Evolutionary conservation across 2,113 vertebrate genomes (phyloP), one percentile per base, ranked within the genome.

Genomic region (Petaurus breviceps): DNA sequence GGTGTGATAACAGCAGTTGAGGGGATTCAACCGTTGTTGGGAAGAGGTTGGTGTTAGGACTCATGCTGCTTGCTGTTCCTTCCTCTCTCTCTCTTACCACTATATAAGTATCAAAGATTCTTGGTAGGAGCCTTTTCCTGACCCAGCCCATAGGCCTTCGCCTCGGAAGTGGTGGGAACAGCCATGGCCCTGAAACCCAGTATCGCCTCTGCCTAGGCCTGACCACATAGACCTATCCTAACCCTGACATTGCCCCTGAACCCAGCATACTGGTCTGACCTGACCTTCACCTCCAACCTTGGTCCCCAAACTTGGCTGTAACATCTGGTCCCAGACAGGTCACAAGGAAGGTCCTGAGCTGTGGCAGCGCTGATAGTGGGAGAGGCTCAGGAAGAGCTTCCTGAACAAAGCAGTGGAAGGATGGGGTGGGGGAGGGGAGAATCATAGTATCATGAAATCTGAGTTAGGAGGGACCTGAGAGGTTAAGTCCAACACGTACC

Each of bases 11-110:
- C 12, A 77, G 37, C 12, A 68, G 26, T 28, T 31, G 43, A 2
- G 0, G 2, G 0, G 0, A 11, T 46, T 12, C 8, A 4, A 6
- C 9, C 0, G 0, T 0, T 0, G 4, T 55, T 24, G 31, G 49
- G 49, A 28, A 89, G 16, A 8, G 24, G 28, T 61, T 23, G 37
- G 0, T 3, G 16, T n/a, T 23, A 9, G 52, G 91, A 26, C 51
- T 16, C 31, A n/a, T 31, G 3, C 28, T 31, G 55, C 28, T 31
- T 31, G 55, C 28, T 31, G 57, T 31, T 61, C 28, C 28, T 28
- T 61, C 57, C 57, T 61, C 37, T 3, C 14, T 77, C 47, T 49
- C 31, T n/a, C 14, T n/a, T n/a, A 19, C 37, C 14, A 3, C 61
- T 77, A n/a, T 19, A 16, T n/a, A 3, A 77, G 12, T 31, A 31